Conservation (phyloP, 2,888 invertebrate species). For the Lycocerus yunnanus region DNA sequence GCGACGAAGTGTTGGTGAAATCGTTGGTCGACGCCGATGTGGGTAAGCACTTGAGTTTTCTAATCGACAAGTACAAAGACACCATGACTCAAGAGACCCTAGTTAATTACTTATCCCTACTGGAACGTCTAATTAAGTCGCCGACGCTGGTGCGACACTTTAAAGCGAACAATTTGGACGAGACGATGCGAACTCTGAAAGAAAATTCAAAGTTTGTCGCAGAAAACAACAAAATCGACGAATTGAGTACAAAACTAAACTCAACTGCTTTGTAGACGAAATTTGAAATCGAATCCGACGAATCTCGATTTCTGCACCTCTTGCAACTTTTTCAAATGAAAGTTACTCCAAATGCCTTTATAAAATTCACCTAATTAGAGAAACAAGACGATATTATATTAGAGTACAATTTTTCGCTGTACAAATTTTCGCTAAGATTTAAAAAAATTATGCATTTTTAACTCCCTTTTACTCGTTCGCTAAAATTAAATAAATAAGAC, state of each 20-base stretch:
- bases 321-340: neutral
- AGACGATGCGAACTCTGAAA: slow-evolving; percentile 17
- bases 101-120: slow-evolving; percentile 47
- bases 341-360: neutral
- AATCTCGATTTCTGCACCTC: neutral
- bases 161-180: slow-evolving; percentile 37
- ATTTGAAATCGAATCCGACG: neutral
- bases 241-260: neutral
- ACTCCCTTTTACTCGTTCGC: neutral
- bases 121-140: slow-evolving; percentile 44
- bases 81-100: slow-evolving; percentile 49
- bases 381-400: neutral
- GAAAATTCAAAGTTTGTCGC: slow-evolving; percentile 21
- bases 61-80: slow-evolving; percentile 48
- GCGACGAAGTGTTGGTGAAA: slow-evolving; percentile 1
- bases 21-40: slow-evolving; percentile 44
- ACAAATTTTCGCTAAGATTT: neutral
- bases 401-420: neutral
- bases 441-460: neutral
- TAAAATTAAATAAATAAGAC: neutral
- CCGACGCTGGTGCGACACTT: slow-evolving; percentile 41
- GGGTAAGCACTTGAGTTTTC: slow-evolving; percentile 48
- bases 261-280: neutral
- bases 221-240: slow-evolving; percentile 19
- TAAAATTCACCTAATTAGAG: neutral